Evolutionary conservation across 2,888 invertebrate species (phyloP).

Genomic region (Harpagoxenus sublaevis): DNA sequence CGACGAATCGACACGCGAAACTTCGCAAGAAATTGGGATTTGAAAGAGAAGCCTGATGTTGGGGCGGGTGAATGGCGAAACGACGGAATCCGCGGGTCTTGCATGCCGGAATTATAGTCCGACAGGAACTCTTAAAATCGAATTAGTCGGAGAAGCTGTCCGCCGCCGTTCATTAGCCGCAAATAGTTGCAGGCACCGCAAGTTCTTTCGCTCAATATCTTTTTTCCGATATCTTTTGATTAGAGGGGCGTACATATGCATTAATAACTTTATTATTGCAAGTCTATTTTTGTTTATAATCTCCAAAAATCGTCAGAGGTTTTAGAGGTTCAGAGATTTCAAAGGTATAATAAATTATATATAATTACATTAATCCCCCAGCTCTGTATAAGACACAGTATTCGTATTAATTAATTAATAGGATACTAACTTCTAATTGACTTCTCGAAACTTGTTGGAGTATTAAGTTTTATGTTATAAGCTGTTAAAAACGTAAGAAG

Average conservation of each 20-base stretch:
- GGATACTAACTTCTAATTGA: neutral
- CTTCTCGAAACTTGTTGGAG: neutral
- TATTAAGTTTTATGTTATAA: neutral
- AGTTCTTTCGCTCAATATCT: neutral
- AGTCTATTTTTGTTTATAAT: neutral
- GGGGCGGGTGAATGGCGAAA: slow-evolving; percentile 24
- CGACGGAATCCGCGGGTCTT: slow-evolving; percentile 43
- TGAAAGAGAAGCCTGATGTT: slow-evolving; percentile 54
- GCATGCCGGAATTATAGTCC: slow-evolving; percentile 1
- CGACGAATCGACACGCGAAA: slow-evolving; percentile 62
- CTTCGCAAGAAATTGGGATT: slow-evolving; percentile 63
- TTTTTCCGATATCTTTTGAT: slow-evolving; percentile 8
- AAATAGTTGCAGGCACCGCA: slow-evolving; percentile 1
- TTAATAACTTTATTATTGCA: neutral
- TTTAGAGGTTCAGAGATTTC: neutral
- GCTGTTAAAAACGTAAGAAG: neutral
- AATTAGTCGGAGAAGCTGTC: slow-evolving; percentile 25
- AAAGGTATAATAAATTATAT: neutral
- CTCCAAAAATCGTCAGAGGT: neutral
- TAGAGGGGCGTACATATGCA: neutral
- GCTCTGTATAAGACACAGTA: neutral
- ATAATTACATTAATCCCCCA: neutral
- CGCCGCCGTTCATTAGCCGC: slow-evolving; percentile 29
- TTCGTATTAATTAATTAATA: neutral
- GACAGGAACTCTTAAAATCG: slow-evolving; percentile 29